Percentiles rank a stretch among this genome's conserved stretches.
phyloP scores from a whole-genome alignment of 2,797 vertebrate genomes.

The Ambastaia sidthimunki region DNA sequence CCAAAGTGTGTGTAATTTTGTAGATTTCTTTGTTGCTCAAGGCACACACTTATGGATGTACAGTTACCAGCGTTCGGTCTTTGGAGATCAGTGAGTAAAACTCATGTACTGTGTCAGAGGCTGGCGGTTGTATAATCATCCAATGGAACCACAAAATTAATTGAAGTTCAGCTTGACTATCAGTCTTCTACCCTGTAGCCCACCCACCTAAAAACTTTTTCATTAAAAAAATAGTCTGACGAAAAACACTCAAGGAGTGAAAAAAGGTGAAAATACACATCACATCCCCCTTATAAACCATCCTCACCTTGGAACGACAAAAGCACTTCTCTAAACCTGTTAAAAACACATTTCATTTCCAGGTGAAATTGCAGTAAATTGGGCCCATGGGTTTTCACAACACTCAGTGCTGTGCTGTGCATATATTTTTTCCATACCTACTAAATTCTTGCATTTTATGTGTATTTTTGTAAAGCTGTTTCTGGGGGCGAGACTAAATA shows the following conservation, averaged over 20 bases:
- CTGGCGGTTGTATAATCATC: background rate
- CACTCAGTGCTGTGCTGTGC: constrained; percentile 20
- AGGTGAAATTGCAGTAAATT: constrained; percentile 59
- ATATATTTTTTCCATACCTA: constrained; percentile 12
- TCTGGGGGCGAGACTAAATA: constrained; percentile 33
- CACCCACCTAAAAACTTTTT: constrained; percentile 2
- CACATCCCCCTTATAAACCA: constrained; percentile 26
- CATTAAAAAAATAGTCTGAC: constrained; percentile 3
- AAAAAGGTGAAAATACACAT: constrained; percentile 42
- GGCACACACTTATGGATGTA: background rate
- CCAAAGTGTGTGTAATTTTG: background rate
- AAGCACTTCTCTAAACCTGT: constrained; percentile 46
- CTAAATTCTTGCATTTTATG: constrained; percentile 3
- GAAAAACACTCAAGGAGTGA: constrained; percentile 18
- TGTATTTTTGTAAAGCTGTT: constrained; percentile 13
- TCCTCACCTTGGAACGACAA: constrained; percentile 43
- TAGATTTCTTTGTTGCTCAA: background rate
- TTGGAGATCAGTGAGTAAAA: background rate
- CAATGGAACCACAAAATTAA: background rate
- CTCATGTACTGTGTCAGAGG: background rate
- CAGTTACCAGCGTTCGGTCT: background rate
- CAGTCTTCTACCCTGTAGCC: background rate
- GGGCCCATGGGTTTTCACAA: constrained; percentile 58
- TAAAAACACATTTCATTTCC: constrained; percentile 58
- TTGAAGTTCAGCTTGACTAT: background rate